Base-by-base conservation (phyloP, 2,888 invertebrate species). In the Drosophila atripex region DNA sequence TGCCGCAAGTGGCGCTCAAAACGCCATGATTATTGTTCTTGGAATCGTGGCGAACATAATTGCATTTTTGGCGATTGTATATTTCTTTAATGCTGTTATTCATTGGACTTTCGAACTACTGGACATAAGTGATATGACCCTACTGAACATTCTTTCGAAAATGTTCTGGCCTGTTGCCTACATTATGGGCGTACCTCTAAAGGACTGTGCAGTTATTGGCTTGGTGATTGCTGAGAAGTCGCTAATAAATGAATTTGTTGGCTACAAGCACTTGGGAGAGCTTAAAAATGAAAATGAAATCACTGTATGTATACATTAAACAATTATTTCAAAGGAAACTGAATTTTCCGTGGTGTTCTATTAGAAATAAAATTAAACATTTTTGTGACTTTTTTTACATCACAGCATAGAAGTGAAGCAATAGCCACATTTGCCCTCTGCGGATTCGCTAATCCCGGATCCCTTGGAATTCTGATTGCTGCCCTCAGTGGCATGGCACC, bases 211-310 rank as follows among this genome's bases (percentile, higher is more conserved):
- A 61, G 89, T 92, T 2, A 96, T 98, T 0, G 98, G 95, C 0
- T 93, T 94, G 11, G 92, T 98, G 6, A 95, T 98, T 46, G 98
- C 98, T 0, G 91, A 97, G 14, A 98, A 98, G 92, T 96, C 96
- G 0, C 94, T 97, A n/a, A 93, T 97, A 8, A 98, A 98, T 87
- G 98, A 98, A 90, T 98, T 98, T 89, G 94, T 97, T 0, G 98
- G 97, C 0, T 98, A 97, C 89, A 92, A 95, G 87, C 92, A 94
- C 51, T 93, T 98, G 90, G 94, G 94, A 0, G 91, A 93, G 59
- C 93, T 94, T 91, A 93, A 94, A 58, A 78, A 80, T 0, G 16
- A 23, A 0, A 5, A 64, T 0, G 7, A 16, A n/a, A 5, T 82
- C 3, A 39, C 54, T 4, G 83, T 82, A 43, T 52, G 47, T 23